Conservation (phyloP, 2,797 vertebrate genomes). For the Amblyopsis hoosieri region DNA sequence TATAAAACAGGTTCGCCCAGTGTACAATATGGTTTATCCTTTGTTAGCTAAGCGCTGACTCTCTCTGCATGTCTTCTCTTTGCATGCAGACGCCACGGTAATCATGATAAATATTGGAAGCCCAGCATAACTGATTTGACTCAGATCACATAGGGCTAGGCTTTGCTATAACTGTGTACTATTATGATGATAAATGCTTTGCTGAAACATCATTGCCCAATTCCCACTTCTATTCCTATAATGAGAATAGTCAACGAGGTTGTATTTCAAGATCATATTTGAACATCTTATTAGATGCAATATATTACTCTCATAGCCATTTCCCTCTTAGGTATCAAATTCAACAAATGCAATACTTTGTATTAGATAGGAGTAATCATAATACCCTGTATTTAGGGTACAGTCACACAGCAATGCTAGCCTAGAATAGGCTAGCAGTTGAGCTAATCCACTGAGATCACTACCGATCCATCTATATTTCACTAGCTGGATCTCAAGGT, state of each 20-base stretch:
- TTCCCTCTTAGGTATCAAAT: background rate
- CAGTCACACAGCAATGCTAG: background rate
- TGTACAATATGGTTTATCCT: too few species aligned
- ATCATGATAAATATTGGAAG: too few species aligned
- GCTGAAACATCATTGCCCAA: constrained; percentile 3
- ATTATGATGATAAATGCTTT: constrained; percentile 14
- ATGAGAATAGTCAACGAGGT: background rate
- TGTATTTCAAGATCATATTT: background rate
- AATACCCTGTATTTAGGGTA: background rate
- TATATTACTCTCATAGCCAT: background rate
- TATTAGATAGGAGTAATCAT: background rate
- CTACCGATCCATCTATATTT: constrained; percentile 49
- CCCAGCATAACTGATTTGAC: too few species aligned
- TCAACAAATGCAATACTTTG: background rate
- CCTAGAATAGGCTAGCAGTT: constrained; percentile 17
- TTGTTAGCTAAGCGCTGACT: too few species aligned
- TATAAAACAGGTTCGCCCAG: too few species aligned
- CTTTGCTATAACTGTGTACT: constrained; percentile 24
- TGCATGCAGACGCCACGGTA: too few species aligned
- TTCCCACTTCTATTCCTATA: constrained; percentile 3
- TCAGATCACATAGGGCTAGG: background rate
- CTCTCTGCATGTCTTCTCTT: too few species aligned
- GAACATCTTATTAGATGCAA: background rate
- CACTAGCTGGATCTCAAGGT: constrained; percentile 34
- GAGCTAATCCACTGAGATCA: constrained; percentile 27